Evolutionary conservation across 1,140 invertebrate genomes (phyloP), one percentile per base, ranked within the genome.

Genomic region (Nasonia longicornis): DNA sequence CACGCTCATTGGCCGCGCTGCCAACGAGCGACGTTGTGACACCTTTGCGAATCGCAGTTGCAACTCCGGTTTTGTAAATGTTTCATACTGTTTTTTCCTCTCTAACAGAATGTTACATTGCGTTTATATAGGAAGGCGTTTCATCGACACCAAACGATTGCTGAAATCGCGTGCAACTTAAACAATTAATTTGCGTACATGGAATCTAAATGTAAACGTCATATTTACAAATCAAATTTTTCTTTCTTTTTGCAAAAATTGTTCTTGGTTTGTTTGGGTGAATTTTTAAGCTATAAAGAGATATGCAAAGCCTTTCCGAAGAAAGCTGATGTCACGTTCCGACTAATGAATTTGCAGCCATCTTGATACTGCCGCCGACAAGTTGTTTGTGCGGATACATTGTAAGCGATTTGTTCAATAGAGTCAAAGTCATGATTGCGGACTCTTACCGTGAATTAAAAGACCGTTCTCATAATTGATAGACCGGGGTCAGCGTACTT

Each of bases 111-210:
- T 77, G 73, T 77, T 64, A 77, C 63, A 35, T 75, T 71, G 67
- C 16, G 38, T 81, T 77, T 76, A 22, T 76, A 22, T 58, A 58
- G 52, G 52, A 16, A 58, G 52, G 52, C n/a, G 20, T 58, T 58
- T 16, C 16, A n/a, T 58, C 16, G 16, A 58, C 16, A 69, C 16
- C 52, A 63, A 45, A 10, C 42, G 35, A 52, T 71, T 42, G 22
- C 10, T 63, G 7, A 38, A 52, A 20, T 74, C 22, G 20, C n/a
- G 7, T 72, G 66, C 14, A 73, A 77, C 52, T 81, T 73, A 26
- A 77, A 77, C 69, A 66, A 81, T 72, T 52, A 81, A 81, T 81
- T 77, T 77, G 74, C 64, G 69, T 58, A 74, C 38, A 22, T 48
- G 14, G 38, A 38, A 79, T 78, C 16, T 12, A 31, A 26, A 2